phyloP scores from a whole-genome alignment of 2,113 vertebrate genomes.

The Mustelus asterias region DNA sequence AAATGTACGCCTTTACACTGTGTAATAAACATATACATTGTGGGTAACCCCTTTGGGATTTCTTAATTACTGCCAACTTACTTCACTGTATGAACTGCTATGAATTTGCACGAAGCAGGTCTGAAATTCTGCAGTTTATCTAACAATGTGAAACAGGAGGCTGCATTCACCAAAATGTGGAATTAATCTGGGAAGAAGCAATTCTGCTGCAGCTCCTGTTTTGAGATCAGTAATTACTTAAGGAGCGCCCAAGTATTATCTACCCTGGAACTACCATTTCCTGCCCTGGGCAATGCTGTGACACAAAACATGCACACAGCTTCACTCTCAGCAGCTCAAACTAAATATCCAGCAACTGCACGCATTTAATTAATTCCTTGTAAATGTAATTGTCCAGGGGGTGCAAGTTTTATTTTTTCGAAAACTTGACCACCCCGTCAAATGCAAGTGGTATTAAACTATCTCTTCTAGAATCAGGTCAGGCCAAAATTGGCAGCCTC shows the following conservation, averaged over 20 bases:
- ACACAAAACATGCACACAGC: neutral
- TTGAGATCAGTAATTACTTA: too few species aligned
- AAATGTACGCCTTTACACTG: neutral
- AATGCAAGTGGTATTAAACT: neutral
- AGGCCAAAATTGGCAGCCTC: neutral
- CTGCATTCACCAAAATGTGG: neutral
- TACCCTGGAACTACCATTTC: neutral
- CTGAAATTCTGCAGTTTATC: neutral
- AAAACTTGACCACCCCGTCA: neutral
- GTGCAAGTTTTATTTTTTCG: neutral
- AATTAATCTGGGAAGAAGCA: neutral
- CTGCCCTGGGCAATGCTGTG: neutral
- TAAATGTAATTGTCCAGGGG: neutral
- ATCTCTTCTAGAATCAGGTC: neutral
- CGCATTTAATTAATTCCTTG: neutral
- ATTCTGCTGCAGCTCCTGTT: too few species aligned
- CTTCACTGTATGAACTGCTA: neutral
- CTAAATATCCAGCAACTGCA: neutral
- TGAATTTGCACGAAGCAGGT: neutral
- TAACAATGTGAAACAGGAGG: neutral
- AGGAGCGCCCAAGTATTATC: too few species aligned
- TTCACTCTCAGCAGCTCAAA: neutral
- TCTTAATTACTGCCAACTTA: neutral
- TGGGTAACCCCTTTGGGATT: neutral
- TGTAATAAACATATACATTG: neutral